Evolutionary conservation across 2,888 invertebrate genomes (phyloP).

Genomic region (Synergus umbraculus): DNA sequence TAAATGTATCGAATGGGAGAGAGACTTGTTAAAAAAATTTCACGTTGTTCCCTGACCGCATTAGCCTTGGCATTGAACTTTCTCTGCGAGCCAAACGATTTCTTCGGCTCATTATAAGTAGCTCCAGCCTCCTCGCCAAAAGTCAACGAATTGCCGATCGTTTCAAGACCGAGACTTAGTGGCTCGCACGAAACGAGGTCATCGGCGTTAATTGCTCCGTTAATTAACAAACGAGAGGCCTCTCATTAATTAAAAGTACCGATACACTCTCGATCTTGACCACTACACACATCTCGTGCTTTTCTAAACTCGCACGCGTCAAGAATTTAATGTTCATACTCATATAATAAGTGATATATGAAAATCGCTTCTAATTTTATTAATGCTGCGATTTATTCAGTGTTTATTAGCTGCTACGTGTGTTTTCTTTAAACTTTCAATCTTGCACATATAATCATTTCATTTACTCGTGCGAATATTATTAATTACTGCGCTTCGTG

Average conservation of each 20-base stretch:
- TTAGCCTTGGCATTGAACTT: slow-evolving; percentile 73
- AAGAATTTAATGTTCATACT: background rate
- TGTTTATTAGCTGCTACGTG: background rate
- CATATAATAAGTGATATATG: background rate
- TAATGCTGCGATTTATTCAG: background rate
- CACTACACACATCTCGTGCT: slow-evolving; percentile 42
- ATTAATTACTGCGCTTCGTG: background rate
- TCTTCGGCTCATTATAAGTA: slow-evolving; percentile 49
- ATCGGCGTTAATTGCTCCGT: slow-evolving; percentile 57
- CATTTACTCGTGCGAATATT: background rate
- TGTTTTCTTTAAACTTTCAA: background rate
- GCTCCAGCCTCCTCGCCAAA: slow-evolving; percentile 45
- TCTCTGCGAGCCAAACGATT: slow-evolving; percentile 62
- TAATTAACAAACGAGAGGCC: slow-evolving; percentile 56
- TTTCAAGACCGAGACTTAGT: slow-evolving; percentile 36
- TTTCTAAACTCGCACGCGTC: slow-evolving; percentile 45
- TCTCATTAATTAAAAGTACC: slow-evolving; percentile 58
- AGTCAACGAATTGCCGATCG: slow-evolving; percentile 41
- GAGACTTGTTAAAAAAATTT: slow-evolving; percentile 58
- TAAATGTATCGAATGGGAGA: slow-evolving; percentile 41
- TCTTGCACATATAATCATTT: background rate
- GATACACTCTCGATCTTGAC: slow-evolving; percentile 65
- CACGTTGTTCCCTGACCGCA: slow-evolving; percentile 64
- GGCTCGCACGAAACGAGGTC: slow-evolving; percentile 50
- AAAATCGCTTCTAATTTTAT: background rate